Conservation (phyloP, 1,140 invertebrate species). For the Conus ventricosus region DNA sequence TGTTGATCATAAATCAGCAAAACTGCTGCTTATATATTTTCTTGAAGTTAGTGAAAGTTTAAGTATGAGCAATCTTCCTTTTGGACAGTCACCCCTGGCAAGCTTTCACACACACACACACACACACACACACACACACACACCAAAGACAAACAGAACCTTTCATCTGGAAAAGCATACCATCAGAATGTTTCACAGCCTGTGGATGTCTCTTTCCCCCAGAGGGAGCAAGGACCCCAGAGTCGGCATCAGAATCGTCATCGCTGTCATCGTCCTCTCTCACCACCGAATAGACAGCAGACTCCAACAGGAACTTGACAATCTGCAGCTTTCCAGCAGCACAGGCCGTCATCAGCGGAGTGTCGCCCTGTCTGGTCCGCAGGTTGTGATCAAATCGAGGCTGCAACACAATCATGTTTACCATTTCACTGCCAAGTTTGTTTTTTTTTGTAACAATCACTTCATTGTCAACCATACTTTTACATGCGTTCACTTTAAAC, state of each 20-base stretch:
- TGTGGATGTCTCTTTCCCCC: background rate
- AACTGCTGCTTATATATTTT: no score
- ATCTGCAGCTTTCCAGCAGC: conserved; percentile 47
- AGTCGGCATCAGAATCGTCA: conserved; percentile 53
- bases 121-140: no score
- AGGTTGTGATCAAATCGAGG: conserved; percentile 71
- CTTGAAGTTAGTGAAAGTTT: no score
- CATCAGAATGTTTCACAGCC: conserved; percentile 4
- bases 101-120: no score
- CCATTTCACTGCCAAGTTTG: background rate
- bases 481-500: no score
- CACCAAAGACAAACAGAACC: background rate
- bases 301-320: conserved; percentile 62
- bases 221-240: conserved; percentile 51
- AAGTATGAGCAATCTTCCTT: no score
- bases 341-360: conserved; percentile 69
- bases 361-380: conserved; percentile 62
- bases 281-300: conserved; percentile 62
- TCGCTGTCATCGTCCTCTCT: conserved; percentile 40
- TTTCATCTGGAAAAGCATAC: background rate
- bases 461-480: background rate
- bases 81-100: no score
- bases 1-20: no score
- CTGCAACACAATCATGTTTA: conserved; percentile 45
- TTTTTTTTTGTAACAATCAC: background rate